These are phyloP conservation scores for Hypotaenidia okinawae DNA, from an alignment of 2,797 vertebrate species.

Conservation along the genomic window DNA sequence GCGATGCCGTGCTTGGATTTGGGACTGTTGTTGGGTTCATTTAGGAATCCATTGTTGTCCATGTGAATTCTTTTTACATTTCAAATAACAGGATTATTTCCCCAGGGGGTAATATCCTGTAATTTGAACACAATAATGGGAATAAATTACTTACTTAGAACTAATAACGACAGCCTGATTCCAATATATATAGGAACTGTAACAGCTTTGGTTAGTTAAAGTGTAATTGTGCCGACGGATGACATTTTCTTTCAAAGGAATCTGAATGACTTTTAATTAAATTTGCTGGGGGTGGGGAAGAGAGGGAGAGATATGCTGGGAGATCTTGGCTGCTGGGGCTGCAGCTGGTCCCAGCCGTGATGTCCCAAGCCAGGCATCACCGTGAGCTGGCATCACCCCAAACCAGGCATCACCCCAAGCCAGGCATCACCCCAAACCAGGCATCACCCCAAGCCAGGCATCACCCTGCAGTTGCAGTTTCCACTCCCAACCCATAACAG, in stretches of 20 bases:
- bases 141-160: conserved; percentile 76
- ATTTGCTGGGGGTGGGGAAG: conserved; percentile 58
- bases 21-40: conserved; percentile 48
- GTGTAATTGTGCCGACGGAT: conserved; percentile 68
- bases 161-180: conserved; percentile 70
- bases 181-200: conserved; percentile 68
- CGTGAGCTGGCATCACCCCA: background rate
- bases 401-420: background rate
- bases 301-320: background rate
- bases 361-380: background rate
- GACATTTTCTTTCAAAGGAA: conserved; percentile 75
- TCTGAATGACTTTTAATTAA: conserved; percentile 74
- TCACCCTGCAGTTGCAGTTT: fast-evolving
- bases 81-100: conserved; percentile 74
- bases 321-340: background rate
- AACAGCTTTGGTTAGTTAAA: conserved; percentile 73
- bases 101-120: conserved; percentile 72
- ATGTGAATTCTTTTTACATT: conserved; percentile 71
- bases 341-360: background rate
- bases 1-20: background rate
- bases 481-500: background rate
- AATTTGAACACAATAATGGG: conserved; percentile 75
- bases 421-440: background rate
- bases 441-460: fast-evolving
- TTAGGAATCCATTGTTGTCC: conserved; percentile 65